Base-by-base conservation (phyloP, 2,113 vertebrate species). In the Ictalurus furcatus region DNA sequence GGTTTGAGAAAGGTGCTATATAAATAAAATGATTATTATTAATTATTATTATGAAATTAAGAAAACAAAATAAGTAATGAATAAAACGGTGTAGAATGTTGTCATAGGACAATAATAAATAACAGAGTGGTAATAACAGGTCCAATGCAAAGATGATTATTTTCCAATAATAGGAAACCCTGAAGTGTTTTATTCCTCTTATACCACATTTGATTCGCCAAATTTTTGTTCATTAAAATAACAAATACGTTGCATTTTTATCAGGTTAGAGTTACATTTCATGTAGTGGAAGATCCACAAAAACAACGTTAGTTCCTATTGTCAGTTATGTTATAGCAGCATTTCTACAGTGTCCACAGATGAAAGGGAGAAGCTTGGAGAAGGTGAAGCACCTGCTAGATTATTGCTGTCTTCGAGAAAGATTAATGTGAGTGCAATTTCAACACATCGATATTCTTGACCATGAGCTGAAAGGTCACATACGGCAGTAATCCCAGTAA, bases 341-440 rank as follows among this genome's bases (percentile, higher is more conserved):
- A 12, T 78, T 78, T 48, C 40, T 12, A 48, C 9, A 48, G 74
- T 48, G 23, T 48, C 40, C 2, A 3, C 3, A 78, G 76, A 78
- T 13, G 58, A 17, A 28, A 40, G 0, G 48, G 58, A 34, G 21
- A 16, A 13, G 44, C 17, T 80, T 80, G 34, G 37, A 80, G 28
- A 73, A 79, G 6, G 37, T 30, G 37, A 78, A 63, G 59, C 76
- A 89, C n/a, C 73, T 87, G 86, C 34, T 78, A 61, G 54, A 86
- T 0, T 34, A 14, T 16, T 78, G 34, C 63, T 6, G 78, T 73
- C 65, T 74, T 14, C 30, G 3, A 84, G 37, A 14, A 19, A 74
- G 71, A 12, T 80, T 21, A 34, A 30, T 63, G 85, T 19, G 44
- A 67, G 54, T 48, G n/a, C 13, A 52, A 73, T 14, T 71, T 59